phyloP scores from a whole-genome alignment of 2,888 invertebrate species.

The Tribolium freemani region DNA sequence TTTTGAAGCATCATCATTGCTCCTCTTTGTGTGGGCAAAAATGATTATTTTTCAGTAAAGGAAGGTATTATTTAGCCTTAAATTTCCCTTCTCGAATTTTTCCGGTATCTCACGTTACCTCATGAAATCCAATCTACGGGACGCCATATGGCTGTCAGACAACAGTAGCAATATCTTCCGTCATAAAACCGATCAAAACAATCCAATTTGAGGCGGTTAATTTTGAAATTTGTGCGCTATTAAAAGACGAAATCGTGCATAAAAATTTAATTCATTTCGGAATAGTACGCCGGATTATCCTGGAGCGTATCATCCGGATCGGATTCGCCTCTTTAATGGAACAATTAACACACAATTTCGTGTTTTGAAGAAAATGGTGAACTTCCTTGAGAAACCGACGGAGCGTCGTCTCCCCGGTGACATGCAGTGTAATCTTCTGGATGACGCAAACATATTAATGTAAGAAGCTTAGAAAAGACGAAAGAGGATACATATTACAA shows the following conservation, averaged over 20 bases:
- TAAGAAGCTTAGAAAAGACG: constrained; percentile 14
- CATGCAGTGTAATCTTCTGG: not conserved
- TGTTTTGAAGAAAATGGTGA: not conserved
- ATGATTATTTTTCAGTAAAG: too few species aligned
- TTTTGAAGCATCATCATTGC: too few species aligned
- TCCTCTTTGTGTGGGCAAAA: too few species aligned
- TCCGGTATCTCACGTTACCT: not conserved
- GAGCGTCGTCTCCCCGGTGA: not conserved
- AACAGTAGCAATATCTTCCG: constrained; percentile 1
- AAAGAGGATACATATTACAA: constrained; percentile 3
- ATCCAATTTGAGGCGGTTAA: constrained; percentile 4
- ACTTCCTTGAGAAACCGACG: not conserved
- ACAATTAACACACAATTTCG: constrained; percentile 12
- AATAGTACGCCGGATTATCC: not conserved
- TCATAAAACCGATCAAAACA: constrained; percentile 5
- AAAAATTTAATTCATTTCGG: constrained; percentile 15
- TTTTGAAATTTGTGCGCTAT: constrained; percentile 11
- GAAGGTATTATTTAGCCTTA: not conserved
- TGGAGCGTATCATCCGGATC: constrained; percentile 3
- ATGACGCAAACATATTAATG: constrained; percentile 18
- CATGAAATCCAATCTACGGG: constrained; percentile 8
- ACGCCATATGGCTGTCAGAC: constrained; percentile 18
- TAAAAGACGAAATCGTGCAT: constrained; percentile 24
- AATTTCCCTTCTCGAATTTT: not conserved
- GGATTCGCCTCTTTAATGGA: constrained; percentile 9